Evolutionary conservation across 2,888 invertebrate species (phyloP), one percentile per base, ranked within the genome.

Genomic region (Copidosoma aretas): DNA sequence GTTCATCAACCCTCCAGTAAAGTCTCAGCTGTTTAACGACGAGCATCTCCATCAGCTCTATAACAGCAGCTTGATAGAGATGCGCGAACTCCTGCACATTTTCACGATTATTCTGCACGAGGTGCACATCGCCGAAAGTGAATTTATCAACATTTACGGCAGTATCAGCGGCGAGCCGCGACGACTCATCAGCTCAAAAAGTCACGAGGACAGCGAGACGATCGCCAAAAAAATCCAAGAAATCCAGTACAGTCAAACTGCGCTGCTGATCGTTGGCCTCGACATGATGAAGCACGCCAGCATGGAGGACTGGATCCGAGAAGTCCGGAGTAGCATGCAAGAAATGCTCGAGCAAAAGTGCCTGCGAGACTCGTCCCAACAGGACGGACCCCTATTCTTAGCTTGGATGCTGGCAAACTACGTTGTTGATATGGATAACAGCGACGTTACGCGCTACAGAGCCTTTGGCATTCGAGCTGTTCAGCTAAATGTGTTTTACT

Each of bases 321-420:
- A 74, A 8, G 76, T 83, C 1, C 75, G 80, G 15, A 73, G 39
- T 24, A 78, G 63, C 24, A 81, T 83, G 79, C 80, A 80, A 67
- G 82, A 83, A 56, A 77, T 77, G 1, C 74, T 83, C 12, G 82
- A 83, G 60, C 82, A 82, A 22, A 83, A 82, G 64, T 83, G 80
- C 60, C 54, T 79, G 4, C 78, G 80, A 0, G 82, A 83, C 57
- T 79, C 76, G 63, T 75, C 68, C 2, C 71, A 75, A 10, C 81
- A 83, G 52, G 82, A 84, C 64, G 81, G 83, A 3, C 82, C 82
- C 0, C 60, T 84, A 3, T 70, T 83, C n/a, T 67, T 84, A 0
- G 80, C 81, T 0, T 84, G 84, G 84, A 84, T 84, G 84, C 60
- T 84, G 43, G 80, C 78, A 1, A 84, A 84, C 73, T 83, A 81